Base-by-base conservation (phyloP, 2,113 vertebrate genomes). In the Noctilio leporinus region DNA sequence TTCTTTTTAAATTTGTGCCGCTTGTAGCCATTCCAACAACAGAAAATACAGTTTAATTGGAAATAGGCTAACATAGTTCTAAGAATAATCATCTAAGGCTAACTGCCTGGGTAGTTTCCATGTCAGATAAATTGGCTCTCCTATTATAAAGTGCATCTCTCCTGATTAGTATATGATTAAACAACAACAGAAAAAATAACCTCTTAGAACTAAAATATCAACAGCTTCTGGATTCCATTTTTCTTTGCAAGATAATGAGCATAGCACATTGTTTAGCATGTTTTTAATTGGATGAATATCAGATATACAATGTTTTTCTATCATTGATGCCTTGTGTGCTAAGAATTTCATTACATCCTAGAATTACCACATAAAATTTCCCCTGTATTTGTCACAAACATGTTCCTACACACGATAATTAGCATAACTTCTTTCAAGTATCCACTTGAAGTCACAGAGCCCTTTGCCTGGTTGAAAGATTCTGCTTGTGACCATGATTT, bases 261-360 rank as follows among this genome's bases (percentile, higher is more conserved):
- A 85, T 38, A 35, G 93, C 93, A 89, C 73, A 95, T 62, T 96
- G 64, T 90, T 96, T 92, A 96, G 82, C 94, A 97, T 77, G 77
- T 82, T 96, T 95, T 97, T 97, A 98, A 97, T 97, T 93, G 97
- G 93, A 91, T 72, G 90, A 96, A 85, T 97, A 96, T 96, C 93
- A 93, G 57, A 26, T 85, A 90, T 10, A 90, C 78, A 95, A 87
- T 89, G 33, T 40, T 98, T 96, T 97, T 86, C 82, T 86, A 62
- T 91, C 84, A 55, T 4, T 65, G 35, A 40, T 96, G 73, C 28
- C 11, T 89, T 89, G 10, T 92, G 53, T 92, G 57, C 86, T 93
- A 94, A 87, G 85, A 85, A 81, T 90, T 96, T 91, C 70, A 93
- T 87, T 95, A 67, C 10, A 53, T 33, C 9, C 15, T 72, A 85